These are phyloP conservation scores for Meriones unguiculatus DNA, from an alignment of 2,113 vertebrate genomes.

Conservation along the genomic window DNA sequence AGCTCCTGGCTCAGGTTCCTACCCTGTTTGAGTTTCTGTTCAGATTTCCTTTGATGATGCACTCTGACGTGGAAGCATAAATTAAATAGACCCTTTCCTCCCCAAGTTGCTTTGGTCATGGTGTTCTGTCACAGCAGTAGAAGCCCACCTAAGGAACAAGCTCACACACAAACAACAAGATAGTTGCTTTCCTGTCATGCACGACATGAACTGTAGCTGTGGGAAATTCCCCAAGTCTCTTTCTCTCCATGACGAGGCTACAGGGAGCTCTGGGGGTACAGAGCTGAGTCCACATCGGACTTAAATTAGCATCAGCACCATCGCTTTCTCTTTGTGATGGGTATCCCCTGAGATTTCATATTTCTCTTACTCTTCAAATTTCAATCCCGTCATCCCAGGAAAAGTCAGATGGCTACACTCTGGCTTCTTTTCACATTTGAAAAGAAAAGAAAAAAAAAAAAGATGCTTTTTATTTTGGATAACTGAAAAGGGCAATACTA, in stretches of 20 bases:
- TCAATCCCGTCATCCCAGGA: neutral
- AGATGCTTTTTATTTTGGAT: neutral
- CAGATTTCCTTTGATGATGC: neutral
- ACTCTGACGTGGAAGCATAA: neutral
- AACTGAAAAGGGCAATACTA: neutral
- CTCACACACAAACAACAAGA: neutral
- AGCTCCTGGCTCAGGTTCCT: neutral
- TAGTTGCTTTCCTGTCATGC: neutral
- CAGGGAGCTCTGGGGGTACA: neutral
- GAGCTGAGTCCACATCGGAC: neutral
- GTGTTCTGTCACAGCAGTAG: neutral
- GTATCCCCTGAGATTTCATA: neutral
- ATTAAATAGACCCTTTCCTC: neutral
- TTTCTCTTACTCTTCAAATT: neutral
- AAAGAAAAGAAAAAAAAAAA: conserved; percentile 18
- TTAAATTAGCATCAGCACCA: neutral
- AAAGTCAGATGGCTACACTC: neutral
- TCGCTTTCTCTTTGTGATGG: neutral
- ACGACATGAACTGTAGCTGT: neutral
- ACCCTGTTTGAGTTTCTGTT: neutral
- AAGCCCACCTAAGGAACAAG: neutral
- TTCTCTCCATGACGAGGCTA: neutral
- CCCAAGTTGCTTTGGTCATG: neutral
- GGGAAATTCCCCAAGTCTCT: neutral
- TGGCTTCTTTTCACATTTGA: conserved; percentile 19